Evolutionary conservation across 2,797 vertebrate species (phyloP).

Genomic region (Alauda arvensis): DNA sequence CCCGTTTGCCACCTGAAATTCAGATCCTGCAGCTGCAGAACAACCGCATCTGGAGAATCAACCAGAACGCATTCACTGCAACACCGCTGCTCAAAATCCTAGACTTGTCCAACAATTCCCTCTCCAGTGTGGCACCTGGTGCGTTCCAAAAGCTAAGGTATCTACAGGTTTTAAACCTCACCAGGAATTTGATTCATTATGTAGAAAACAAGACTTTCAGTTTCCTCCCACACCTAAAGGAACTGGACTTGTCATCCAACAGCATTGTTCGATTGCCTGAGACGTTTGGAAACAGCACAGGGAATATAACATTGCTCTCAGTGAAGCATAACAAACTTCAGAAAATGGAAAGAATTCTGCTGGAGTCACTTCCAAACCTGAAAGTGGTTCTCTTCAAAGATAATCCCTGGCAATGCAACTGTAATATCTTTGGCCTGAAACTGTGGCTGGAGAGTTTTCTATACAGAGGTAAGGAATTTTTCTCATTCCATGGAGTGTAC

Average conservation of each 20-base stretch:
- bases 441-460: conserved; percentile 95
- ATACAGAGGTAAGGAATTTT: conserved; percentile 85
- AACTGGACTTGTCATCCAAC: conserved; percentile 92
- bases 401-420: conserved; percentile 94
- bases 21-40: conserved; percentile 87
- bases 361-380: conserved; percentile 85
- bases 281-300: conserved; percentile 80
- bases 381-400: conserved; percentile 82
- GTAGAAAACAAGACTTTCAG: conserved; percentile 85
- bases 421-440: conserved; percentile 89
- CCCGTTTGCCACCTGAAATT: conserved; percentile 80
- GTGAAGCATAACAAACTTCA: conserved; percentile 86
- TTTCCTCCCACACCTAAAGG: conserved; percentile 81
- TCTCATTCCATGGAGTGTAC: not conserved
- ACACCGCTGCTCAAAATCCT: conserved; percentile 82
- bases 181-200: conserved; percentile 85
- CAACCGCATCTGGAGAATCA: conserved; percentile 86
- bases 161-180: conserved; percentile 85
- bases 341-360: conserved; percentile 80
- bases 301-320: conserved; percentile 86
- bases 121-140: conserved; percentile 81
- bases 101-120: conserved; percentile 91
- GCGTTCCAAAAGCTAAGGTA: conserved; percentile 82
- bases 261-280: conserved; percentile 82
- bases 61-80: conserved; percentile 82